phyloP scores from a whole-genome alignment of 2,888 invertebrate genomes.

The Latheticus oryzae region DNA sequence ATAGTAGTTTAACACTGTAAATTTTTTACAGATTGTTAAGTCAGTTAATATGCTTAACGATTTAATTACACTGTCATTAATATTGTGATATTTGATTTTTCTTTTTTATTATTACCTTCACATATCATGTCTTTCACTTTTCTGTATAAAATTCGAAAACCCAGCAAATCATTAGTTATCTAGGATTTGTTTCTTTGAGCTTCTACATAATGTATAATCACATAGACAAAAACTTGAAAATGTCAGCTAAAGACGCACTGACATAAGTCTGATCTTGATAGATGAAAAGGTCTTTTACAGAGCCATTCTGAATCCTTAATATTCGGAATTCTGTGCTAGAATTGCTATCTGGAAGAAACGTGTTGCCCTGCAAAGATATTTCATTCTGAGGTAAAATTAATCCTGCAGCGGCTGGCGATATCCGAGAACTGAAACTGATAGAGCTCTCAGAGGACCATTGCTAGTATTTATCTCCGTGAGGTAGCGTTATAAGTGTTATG shows the following conservation, averaged over 20 bases:
- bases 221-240: conserved; percentile 33
- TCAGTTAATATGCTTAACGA: too few species aligned
- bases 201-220: conserved; percentile 37
- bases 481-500: too few species aligned
- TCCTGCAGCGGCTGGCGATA: conserved; percentile 38
- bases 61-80: too few species aligned
- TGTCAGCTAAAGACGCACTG: conserved; percentile 40
- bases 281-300: conserved; percentile 40
- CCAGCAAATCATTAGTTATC: conserved; percentile 32
- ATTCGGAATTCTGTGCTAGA: conserved; percentile 34
- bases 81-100: too few species aligned
- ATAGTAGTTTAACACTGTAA: too few species aligned
- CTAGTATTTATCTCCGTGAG: conserved; percentile 21
- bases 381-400: conserved; percentile 43
- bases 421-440: conserved; percentile 42
- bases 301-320: conserved; percentile 39
- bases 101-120: too few species aligned
- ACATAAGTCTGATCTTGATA: conserved; percentile 43
- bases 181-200: conserved; percentile 32
- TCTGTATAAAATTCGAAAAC: conserved; percentile 22
- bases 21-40: too few species aligned
- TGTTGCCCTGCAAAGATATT: conserved; percentile 35
- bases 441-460: conserved; percentile 28
- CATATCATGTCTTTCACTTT: too few species aligned
- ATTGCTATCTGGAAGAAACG: conserved; percentile 35